Evolutionary conservation across 2,113 vertebrate genomes (phyloP), one percentile per base, ranked within the genome.

Genomic region (Oncorhynchus kisutch): DNA sequence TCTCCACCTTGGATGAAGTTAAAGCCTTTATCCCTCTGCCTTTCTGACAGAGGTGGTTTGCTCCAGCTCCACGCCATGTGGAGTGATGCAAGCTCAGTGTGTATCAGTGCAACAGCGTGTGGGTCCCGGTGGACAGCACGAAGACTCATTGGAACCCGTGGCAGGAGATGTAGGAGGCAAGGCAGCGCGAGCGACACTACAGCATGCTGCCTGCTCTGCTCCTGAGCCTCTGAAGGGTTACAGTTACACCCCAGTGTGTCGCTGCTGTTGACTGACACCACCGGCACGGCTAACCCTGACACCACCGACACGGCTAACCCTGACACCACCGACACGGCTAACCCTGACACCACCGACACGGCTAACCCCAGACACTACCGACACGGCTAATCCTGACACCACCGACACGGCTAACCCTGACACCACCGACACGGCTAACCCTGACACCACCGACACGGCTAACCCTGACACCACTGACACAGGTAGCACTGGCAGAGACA

Each of bases 191-290:
- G 51, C 16, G 18, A 54, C 51, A 18, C 51, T 54, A 18, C 51
- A 54, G 95, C 82, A 93, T 87, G 89, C 94, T 94, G 75, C 85
- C 91, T 73, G 90, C 95, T 85, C 93, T 73, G 90, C 95, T 86
- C 94, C 95, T 79, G 93, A 94, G 75, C 93, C 96, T 73, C 95
- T 91, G 85, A 87, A 93, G 76, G 92, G 93, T 90, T 96, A 79
- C 93, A 95, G 93, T 90, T 96, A 78, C 93, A 95, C 87, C 93
- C 95, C 73, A 92, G 93, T 76, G 92, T 94, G 94, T 96, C 96
- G 69, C 84, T 78, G 74, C 76, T 59, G 73, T 27, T 75, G 73
- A 67, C 78, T 79, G 83, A 45, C 12, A 9, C 39, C 83, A 88
- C 80, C 83, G 78, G 78, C 62, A 95, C 3, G 1, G 39, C 68